phyloP scores from a whole-genome alignment of 2,888 invertebrate species.

The Parelbella ahira region DNA sequence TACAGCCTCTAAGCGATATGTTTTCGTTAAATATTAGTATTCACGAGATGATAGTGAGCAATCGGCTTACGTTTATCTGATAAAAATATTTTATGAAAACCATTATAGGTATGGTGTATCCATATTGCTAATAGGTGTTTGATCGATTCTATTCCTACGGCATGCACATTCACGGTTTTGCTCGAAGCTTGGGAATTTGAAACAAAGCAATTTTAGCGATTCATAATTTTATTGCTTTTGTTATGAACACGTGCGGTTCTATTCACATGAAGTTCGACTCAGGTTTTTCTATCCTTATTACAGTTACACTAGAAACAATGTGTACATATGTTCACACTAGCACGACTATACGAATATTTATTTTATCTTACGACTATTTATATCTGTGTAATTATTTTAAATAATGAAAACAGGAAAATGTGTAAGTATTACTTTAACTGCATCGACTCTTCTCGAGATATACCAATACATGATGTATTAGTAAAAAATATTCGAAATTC shows the following conservation, averaged over 20 bases:
- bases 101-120: slow-evolving; percentile 26
- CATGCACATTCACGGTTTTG: slow-evolving; percentile 3
- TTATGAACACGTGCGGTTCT: slow-evolving; percentile 1
- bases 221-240: slow-evolving; percentile 11
- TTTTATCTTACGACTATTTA: no score
- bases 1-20: slow-evolving; percentile 32
- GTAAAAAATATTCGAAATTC: no score
- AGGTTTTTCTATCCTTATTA: background rate
- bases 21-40: slow-evolving; percentile 49
- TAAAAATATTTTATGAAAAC: slow-evolving; percentile 42
- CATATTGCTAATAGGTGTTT: slow-evolving; percentile 39
- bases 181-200: no score
- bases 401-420: no score
- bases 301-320: no score
- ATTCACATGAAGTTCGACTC: background rate
- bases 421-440: no score
- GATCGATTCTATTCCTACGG: slow-evolving; percentile 43
- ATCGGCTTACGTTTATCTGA: slow-evolving; percentile 61
- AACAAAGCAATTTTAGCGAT: slow-evolving; percentile 8
- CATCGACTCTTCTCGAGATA: no score
- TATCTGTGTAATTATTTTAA: no score
- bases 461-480: no score
- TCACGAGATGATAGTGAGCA: slow-evolving; percentile 52
- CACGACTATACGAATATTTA: background rate
- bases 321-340: no score